Evolutionary conservation across 2,888 invertebrate species (phyloP), one percentile per base, ranked within the genome.

Genomic region (Xanthia togata): DNA sequence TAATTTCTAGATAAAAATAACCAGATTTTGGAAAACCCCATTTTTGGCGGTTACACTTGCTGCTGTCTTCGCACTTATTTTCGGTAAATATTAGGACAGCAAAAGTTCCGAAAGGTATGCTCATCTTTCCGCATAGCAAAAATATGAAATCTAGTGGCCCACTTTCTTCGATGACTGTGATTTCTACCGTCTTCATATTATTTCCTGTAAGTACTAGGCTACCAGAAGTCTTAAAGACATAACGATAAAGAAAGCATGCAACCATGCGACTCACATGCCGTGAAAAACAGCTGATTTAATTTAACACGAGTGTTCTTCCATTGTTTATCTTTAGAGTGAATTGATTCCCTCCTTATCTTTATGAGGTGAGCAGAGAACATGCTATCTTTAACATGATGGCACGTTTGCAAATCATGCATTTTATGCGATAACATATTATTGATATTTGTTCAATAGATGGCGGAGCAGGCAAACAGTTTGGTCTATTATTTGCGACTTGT

Each of bases 211-310:
- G 38, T 76, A 79, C 81, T 41, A 81, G 65, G 76, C 53, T 11
- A 44, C 3, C 70, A 80, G 69, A 76, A 81, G 4, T 64, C 14
- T 35, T 8, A 20, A 68, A 80, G 80, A 79, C 4, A 41, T 44
- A 9, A 9, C 26, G 11, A n/a, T 38, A 47, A 50, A 41, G 17
- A 78, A 5, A 17, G 31, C 62, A 47, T n/a, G 38, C 38, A 38
- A 68, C 62, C 78, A n/a, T 20, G 55, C 47, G 14, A 73, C 50
- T 41, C 47, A 47, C 23, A 12, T 55, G 63, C 1, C 63, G 23
- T 17, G 17, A 26, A 53, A 26, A 84, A 59, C 85, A 72, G 81
- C 71, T 80, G 85, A 72, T 80, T 70, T 26, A 26, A 63, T 80
- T 67, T 26, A 35, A 41, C 69, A 70, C 44, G 41, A 65, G 73